Conservation (phyloP, 2,113 vertebrate species). For the Dendrocopos noguchii region DNA sequence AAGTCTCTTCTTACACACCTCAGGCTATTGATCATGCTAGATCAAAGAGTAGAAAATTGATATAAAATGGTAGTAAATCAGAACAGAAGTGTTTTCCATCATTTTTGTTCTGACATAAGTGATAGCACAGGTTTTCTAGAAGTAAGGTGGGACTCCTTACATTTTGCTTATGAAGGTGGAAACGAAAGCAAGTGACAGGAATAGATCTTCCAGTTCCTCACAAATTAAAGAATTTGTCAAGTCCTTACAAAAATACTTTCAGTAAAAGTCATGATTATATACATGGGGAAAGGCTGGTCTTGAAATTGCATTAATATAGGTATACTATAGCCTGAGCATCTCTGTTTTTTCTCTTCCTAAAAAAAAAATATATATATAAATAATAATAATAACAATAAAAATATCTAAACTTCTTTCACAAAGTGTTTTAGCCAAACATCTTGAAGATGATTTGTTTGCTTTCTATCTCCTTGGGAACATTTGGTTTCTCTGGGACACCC, state of each 20-base stretch:
- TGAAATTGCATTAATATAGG: not conserved
- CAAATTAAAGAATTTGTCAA: not conserved
- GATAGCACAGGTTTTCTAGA: not conserved
- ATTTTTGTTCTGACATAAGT: not conserved
- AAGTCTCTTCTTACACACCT: constrained; percentile 16
- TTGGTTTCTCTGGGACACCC: not conserved
- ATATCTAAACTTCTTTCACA: not conserved
- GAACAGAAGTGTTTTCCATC: not conserved
- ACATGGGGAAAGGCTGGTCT: not conserved
- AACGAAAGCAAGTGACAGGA: not conserved
- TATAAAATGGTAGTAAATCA: constrained; percentile 19
- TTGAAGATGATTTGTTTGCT: not conserved
- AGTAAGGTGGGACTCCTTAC: not conserved
- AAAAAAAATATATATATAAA: too few species aligned
- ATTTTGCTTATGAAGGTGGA: not conserved
- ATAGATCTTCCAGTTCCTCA: not conserved
- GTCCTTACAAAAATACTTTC: not conserved
- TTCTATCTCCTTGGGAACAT: not conserved
- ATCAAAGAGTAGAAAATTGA: not conserved
- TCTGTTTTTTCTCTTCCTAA: not conserved
- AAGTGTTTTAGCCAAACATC: not conserved
- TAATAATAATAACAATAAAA: too few species aligned
- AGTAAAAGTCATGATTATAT: not conserved
- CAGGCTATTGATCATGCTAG: not conserved
- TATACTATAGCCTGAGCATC: not conserved